Conservation (phyloP, 2,888 invertebrate species). For the Hemistola chrysoprasaria region DNA sequence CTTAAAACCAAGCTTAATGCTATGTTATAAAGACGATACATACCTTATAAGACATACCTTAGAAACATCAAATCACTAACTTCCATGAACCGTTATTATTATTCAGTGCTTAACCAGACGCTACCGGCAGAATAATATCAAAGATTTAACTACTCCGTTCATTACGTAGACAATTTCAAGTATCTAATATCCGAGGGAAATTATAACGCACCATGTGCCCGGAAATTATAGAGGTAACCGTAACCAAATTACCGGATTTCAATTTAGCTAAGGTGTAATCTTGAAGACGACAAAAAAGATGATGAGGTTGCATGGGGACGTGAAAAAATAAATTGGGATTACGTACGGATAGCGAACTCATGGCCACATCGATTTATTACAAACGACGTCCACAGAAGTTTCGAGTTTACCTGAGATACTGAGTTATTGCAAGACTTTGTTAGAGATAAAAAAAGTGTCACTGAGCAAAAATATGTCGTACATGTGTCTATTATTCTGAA, state of each 20-base stretch:
- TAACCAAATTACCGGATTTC: constrained; percentile 39
- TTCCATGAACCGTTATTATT: constrained; percentile 9
- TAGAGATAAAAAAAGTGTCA: background rate
- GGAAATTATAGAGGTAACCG: constrained; percentile 33
- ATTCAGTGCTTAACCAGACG: constrained; percentile 10
- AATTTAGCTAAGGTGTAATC: constrained; percentile 40
- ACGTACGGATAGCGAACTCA: constrained; percentile 13
- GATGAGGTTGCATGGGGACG: constrained; percentile 22
- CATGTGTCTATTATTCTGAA: constrained; percentile 1
- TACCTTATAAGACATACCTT: constrained; percentile 1
- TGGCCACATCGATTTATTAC: background rate
- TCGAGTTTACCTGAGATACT: constrained; percentile 4
- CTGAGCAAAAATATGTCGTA: constrained; percentile 1
- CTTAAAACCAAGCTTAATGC: no score
- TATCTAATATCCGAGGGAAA: constrained; percentile 20
- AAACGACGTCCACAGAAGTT: background rate
- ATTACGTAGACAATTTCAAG: constrained; percentile 14
- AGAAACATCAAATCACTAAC: constrained; percentile 1
- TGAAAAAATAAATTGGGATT: constrained; percentile 42
- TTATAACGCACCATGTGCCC: constrained; percentile 26
- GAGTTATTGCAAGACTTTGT: background rate
- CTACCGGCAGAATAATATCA: constrained; percentile 12
- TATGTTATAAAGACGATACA: no score
- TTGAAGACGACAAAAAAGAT: constrained; percentile 36
- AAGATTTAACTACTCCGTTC: constrained; percentile 13